phyloP scores from a whole-genome alignment of 2,113 vertebrate genomes.

The Halcyon senegalensis region DNA sequence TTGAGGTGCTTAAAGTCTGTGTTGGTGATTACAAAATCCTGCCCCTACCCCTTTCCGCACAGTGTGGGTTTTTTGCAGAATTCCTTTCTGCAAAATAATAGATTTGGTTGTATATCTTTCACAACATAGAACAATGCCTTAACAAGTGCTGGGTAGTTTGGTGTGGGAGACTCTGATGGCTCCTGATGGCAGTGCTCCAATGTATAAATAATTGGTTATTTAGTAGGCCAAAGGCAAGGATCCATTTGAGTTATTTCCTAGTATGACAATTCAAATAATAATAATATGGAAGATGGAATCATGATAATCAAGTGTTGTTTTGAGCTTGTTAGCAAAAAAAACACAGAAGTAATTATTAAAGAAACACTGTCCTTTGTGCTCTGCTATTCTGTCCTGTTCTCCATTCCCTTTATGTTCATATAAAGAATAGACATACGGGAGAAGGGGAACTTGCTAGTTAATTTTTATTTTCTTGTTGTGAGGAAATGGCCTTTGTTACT shows the following conservation, averaged over 20 bases:
- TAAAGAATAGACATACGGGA: background rate
- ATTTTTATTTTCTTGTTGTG: background rate
- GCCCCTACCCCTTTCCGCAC: background rate
- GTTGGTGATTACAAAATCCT: background rate
- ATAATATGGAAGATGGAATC: background rate
- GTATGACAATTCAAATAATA: background rate
- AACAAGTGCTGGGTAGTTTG: background rate
- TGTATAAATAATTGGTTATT: conserved; percentile 2
- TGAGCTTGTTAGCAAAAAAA: background rate
- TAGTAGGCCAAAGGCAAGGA: background rate
- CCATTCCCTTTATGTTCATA: background rate
- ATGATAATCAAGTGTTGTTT: background rate
- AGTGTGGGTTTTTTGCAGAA: background rate
- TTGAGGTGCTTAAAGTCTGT: background rate
- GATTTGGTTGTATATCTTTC: background rate
- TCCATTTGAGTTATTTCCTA: background rate
- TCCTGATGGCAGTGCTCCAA: background rate
- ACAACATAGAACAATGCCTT: background rate
- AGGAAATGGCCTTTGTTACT: background rate
- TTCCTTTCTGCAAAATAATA: background rate
- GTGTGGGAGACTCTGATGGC: background rate
- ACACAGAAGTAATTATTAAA: background rate
- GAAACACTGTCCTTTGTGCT: background rate
- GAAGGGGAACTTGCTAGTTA: background rate
- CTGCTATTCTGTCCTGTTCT: background rate